phyloP scores from a whole-genome alignment of 2,888 invertebrate species.

The Drosophila fulvimacula region DNA sequence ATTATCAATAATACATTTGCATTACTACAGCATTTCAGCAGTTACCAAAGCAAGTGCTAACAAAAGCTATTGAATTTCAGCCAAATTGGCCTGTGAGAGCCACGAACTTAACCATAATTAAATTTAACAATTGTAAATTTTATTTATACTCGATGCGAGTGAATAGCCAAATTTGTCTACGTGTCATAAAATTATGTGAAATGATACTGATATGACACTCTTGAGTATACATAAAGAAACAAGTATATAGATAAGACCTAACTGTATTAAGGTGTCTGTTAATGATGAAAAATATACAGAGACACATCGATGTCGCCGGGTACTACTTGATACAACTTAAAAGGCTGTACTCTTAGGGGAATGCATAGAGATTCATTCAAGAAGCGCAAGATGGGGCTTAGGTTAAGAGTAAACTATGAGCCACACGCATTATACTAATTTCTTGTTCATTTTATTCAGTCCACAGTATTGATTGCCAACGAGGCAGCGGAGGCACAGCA shows the following conservation, averaged over 20 bases:
- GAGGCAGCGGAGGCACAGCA: slow-evolving; percentile 85
- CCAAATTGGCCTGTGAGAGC: slow-evolving; percentile 1
- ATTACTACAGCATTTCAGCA: slow-evolving; percentile 25
- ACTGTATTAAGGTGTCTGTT: background rate
- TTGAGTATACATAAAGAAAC: background rate
- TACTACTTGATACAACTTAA: background rate
- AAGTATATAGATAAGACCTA: background rate
- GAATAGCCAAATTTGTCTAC: no score
- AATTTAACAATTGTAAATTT: background rate
- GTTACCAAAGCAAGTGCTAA: slow-evolving; percentile 19
- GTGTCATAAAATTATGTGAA: no score
- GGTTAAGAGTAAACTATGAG: slow-evolving; percentile 9
- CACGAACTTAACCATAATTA: slow-evolving; percentile 1
- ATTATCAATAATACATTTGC: slow-evolving; percentile 44
- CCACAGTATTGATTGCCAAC: slow-evolving; percentile 85
- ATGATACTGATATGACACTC: background rate
- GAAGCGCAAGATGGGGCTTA: background rate
- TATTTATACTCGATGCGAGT: background rate
- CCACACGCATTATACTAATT: slow-evolving; percentile 37
- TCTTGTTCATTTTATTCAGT: slow-evolving; percentile 61
- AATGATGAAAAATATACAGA: background rate
- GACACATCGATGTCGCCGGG: background rate
- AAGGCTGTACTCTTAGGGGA: background rate
- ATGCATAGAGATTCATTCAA: no score
- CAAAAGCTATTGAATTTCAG: slow-evolving; percentile 1